These are phyloP conservation scores for Auanema sp. DNA, from an alignment of 2,888 invertebrate species.

Conservation along the genomic window DNA sequence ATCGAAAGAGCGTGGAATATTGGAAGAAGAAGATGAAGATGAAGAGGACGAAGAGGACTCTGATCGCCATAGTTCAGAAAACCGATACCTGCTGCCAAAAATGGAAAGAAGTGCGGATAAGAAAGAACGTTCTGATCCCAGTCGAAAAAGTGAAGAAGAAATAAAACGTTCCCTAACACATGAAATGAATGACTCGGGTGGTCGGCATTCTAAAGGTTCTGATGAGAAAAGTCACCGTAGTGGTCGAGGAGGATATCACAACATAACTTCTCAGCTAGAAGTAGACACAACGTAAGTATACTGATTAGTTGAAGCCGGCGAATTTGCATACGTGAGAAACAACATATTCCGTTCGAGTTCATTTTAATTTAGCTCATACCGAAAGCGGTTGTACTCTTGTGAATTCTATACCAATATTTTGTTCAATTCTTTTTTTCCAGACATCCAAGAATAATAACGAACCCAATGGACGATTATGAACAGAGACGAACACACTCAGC, in stretches of 20 bases:
- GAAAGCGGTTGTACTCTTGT: too few relatives aligned
- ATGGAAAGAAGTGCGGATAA: conserved; percentile 26
- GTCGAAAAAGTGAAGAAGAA: conserved; percentile 26
- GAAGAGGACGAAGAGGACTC: conserved; percentile 30
- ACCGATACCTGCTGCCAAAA: conserved; percentile 30
- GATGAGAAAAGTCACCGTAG: not conserved
- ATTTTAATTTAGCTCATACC: too few relatives aligned
- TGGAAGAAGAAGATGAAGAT: conserved; percentile 10
- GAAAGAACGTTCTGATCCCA: conserved; percentile 26
- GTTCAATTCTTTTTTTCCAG: not conserved
- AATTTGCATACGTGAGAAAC: too few relatives aligned
- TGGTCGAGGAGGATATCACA: not conserved
- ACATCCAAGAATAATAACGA: not conserved
- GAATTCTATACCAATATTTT: too few relatives aligned
- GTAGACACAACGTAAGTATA: too few relatives aligned
- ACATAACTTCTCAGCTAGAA: too few relatives aligned
- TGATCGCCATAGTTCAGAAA: conserved; percentile 21
- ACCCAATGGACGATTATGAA: conserved; percentile 10
- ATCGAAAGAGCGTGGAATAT: not conserved
- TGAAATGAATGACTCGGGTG: too few relatives aligned
- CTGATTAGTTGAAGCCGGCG: too few relatives aligned
- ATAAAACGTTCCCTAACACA: not conserved
- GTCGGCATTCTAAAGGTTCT: not conserved
- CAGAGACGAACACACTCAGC: conserved; percentile 10
- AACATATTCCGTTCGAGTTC: too few relatives aligned